These are phyloP conservation scores for Melanaphis sacchari DNA, from an alignment of 1,140 invertebrate species.

Conservation along the genomic window DNA sequence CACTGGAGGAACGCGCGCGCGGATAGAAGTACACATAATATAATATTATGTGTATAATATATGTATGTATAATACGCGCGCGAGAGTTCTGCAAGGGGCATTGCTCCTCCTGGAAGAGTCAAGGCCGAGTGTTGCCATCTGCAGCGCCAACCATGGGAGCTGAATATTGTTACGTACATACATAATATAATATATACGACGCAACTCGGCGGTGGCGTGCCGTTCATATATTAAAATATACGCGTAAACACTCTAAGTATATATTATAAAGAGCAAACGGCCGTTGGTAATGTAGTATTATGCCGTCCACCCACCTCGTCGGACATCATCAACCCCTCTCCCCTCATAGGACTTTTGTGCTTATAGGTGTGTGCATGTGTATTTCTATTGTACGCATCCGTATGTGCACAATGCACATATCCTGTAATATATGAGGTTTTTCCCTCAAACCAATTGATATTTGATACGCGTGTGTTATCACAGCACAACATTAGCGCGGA, in stretches of 20 bases:
- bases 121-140: conserved; percentile 57
- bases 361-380: too few relatives aligned
- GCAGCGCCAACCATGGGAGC: conserved; percentile 17
- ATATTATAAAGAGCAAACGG: neutral
- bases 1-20: conserved; percentile 49
- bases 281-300: too few relatives aligned
- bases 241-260: too few relatives aligned
- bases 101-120: conserved; percentile 57
- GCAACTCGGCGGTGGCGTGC: neutral
- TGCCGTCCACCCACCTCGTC: too few relatives aligned
- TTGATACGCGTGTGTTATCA: too few relatives aligned
- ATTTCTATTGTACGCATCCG: too few relatives aligned
- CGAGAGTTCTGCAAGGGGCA: conserved; percentile 54
- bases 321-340: too few relatives aligned
- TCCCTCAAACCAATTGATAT: too few relatives aligned
- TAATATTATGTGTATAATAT: neutral
- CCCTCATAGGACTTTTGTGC: too few relatives aligned
- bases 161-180: neutral
- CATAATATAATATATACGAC: neutral
- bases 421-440: too few relatives aligned
- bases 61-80: neutral
- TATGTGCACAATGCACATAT: too few relatives aligned
- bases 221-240: neutral
- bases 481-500: too few relatives aligned
- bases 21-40: neutral